These are phyloP conservation scores for Channa maculata DNA, from an alignment of 2,113 vertebrate genomes.

Conservation along the genomic window DNA sequence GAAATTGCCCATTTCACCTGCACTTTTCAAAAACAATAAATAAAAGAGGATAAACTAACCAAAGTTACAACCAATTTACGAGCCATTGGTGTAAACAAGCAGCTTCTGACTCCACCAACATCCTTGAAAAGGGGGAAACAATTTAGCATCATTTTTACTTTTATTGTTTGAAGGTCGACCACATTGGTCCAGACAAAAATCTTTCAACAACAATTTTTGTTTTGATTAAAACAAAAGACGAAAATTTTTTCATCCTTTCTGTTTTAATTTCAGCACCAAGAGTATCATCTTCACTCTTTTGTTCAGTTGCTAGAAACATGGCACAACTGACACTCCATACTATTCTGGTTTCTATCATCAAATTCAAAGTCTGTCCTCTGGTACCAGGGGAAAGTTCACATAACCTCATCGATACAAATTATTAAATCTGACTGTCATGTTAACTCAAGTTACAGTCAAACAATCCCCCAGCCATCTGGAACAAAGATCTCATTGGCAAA, in stretches of 20 bases:
- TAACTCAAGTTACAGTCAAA: constrained; percentile 68
- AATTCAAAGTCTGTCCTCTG: constrained; percentile 43
- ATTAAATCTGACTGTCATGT: constrained; percentile 73
- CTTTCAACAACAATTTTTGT: neutral
- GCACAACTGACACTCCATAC: constrained; percentile 30
- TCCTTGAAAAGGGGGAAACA: neutral
- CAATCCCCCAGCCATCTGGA: constrained; percentile 55
- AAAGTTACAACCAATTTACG: too few relatives aligned
- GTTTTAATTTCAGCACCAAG: too few relatives aligned
- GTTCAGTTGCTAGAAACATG: constrained; percentile 16
- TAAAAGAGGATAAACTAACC: too few relatives aligned
- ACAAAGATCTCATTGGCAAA: constrained; percentile 74
- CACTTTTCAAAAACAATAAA: neutral
- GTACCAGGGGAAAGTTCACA: constrained; percentile 66
- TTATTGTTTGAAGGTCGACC: too few relatives aligned
- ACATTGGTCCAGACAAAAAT: too few relatives aligned
- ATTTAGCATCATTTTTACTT: neutral
- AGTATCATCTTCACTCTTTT: neutral
- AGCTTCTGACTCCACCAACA: neutral
- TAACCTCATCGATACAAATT: constrained; percentile 64
- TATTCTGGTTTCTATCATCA: constrained; percentile 39
- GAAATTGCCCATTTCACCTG: too few relatives aligned
- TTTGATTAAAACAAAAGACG: neutral
- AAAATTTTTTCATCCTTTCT: too few relatives aligned
- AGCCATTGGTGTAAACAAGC: too few relatives aligned